Conservation (phyloP, 2,888 invertebrate genomes). For the Calliphora vomitoria region DNA sequence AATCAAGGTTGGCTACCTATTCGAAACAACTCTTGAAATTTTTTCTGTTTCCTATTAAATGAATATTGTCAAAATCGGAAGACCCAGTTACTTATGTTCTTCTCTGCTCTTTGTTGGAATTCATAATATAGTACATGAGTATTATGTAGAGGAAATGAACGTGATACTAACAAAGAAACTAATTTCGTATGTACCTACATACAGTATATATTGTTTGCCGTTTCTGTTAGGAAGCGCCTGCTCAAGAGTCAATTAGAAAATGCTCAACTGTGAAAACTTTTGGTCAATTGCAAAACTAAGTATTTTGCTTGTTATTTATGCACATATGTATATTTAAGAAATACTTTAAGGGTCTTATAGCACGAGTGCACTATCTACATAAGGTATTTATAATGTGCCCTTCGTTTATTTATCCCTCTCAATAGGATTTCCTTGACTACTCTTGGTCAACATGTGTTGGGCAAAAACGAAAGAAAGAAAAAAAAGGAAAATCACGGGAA, state of each 20-base stretch:
- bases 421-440: slow-evolving; percentile 31
- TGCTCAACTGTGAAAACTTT: slow-evolving; percentile 45
- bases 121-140: too few species aligned
- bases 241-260: slow-evolving; percentile 58
- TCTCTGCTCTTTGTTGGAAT: too few species aligned
- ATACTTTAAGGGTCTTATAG: neutral
- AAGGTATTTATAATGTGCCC: neutral
- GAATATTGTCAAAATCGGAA: too few species aligned
- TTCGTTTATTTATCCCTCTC: slow-evolving; percentile 42
- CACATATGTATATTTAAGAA: neutral
- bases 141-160: neutral
- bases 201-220: too few species aligned
- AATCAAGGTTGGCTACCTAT: too few species aligned
- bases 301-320: neutral
- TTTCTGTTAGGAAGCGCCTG: slow-evolving; percentile 18
- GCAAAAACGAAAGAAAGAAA: slow-evolving; percentile 30
- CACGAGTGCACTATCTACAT: slow-evolving; percentile 16
- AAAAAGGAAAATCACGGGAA: slow-evolving; percentile 40
- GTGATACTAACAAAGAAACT: slow-evolving; percentile 8
- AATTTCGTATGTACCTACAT: neutral
- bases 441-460: slow-evolving; percentile 69
- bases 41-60: too few species aligned
- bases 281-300: slow-evolving; percentile 15
- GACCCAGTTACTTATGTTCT: too few species aligned
- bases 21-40: too few species aligned